phyloP scores from a whole-genome alignment of 2,797 vertebrate genomes.

The Adrianichthys oophorus region DNA sequence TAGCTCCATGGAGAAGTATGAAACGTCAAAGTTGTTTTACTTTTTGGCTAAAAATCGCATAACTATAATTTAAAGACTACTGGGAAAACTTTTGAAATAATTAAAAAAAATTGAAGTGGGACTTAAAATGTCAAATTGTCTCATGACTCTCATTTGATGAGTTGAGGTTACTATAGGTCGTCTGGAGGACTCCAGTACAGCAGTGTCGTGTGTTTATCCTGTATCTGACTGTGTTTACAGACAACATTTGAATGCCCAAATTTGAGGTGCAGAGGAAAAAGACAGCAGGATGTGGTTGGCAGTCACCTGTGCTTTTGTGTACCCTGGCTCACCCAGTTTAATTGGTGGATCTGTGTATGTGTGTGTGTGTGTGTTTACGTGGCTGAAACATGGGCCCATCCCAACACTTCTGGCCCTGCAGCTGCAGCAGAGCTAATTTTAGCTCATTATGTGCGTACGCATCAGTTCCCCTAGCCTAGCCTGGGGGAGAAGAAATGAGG shows the following conservation, averaged over 20 bases:
- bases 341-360: constrained; percentile 39
- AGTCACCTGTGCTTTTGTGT: constrained; percentile 51
- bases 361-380: constrained; percentile 15
- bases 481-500: constrained; percentile 52
- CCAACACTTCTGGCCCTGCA: constrained; percentile 70
- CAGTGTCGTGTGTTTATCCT: constrained; percentile 3
- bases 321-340: constrained; percentile 42
- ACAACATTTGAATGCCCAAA: constrained; percentile 29
- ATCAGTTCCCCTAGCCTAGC: constrained; percentile 63
- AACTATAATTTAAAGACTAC: too few species aligned
- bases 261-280: constrained; percentile 14
- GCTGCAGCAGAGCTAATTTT: constrained; percentile 79
- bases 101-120: too few species aligned
- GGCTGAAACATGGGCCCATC: constrained; percentile 48
- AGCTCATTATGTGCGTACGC: constrained; percentile 68
- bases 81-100: too few species aligned
- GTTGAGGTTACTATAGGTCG: constrained; percentile 1
- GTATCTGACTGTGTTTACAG: constrained; percentile 44
- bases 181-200: neutral
- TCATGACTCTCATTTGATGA: neutral
- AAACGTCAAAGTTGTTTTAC: too few species aligned
- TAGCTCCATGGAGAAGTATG: too few species aligned
- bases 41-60: too few species aligned
- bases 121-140: neutral
- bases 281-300: constrained; percentile 30